Evolutionary conservation across 1,140 invertebrate genomes (phyloP).

Genomic region (Episyrphus balteatus): DNA sequence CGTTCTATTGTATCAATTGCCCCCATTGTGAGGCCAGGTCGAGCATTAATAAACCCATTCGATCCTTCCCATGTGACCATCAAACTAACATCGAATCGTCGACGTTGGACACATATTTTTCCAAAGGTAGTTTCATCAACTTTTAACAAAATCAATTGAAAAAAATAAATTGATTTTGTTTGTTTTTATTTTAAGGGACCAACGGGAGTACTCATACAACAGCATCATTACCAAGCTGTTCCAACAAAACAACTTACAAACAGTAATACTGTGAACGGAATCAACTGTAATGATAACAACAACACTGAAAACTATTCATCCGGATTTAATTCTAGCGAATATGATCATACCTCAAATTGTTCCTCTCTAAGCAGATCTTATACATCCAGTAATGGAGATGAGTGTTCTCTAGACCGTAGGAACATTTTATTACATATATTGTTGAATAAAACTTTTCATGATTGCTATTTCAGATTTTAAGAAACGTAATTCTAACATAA

Average conservation of each 20-base stretch:
- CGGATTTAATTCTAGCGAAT: conserved; percentile 12
- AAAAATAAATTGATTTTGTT: not conserved
- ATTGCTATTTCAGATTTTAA: conserved; percentile 15
- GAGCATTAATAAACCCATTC: conserved; percentile 90
- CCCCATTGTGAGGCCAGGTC: conserved; percentile 49
- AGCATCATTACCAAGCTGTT: conserved; percentile 83
- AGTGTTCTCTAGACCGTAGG: conserved; percentile 21
- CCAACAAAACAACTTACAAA: conserved; percentile 39
- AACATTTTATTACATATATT: not conserved
- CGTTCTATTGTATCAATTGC: conserved; percentile 34
- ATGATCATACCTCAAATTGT: conserved; percentile 24
- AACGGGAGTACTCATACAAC: conserved; percentile 78
- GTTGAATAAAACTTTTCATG: not conserved
- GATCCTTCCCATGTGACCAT: conserved; percentile 94
- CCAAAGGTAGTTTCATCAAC: conserved; percentile 48
- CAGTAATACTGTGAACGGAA: conserved; percentile 9
- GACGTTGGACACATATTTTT: conserved; percentile 98
- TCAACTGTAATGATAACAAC: conserved; percentile 15
- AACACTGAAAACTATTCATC: conserved; percentile 21
- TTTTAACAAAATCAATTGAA: not conserved
- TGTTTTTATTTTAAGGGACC: conserved; percentile 47
- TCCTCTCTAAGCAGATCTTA: conserved; percentile 15
- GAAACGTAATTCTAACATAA: conserved; percentile 22
- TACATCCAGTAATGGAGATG: conserved; percentile 10
- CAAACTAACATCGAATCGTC: conserved; percentile 89